Evolutionary conservation across 2,797 vertebrate genomes (phyloP), one percentile per base, ranked within the genome.

Genomic region (Rhabdomys pumilio): DNA sequence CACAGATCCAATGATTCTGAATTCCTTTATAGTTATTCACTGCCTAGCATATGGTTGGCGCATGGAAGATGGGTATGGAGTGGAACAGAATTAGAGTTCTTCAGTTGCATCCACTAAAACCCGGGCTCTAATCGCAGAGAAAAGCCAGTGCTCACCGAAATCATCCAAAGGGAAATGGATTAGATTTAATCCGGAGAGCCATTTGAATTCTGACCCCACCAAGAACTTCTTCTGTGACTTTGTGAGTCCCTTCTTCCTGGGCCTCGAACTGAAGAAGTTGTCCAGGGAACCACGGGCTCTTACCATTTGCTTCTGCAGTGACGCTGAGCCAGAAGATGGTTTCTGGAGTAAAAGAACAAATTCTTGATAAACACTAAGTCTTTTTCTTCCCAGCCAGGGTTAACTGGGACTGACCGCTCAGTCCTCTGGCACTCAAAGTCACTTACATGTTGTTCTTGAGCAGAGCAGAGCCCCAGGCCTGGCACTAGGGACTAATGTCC

Each of bases 21-120:
- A 90, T 76, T 91, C 87, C 84, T 91, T 94, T 73, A 22, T 50
- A 91, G 90, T 89, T 86, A 0, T 82, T 97, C 90, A 93, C 91
- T 94, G 93, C 95, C 90, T 53, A 22, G 84, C 90, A 81, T 72
- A 57, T 6, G 75, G 53, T 90, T 91, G 93, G 90, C 93, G 85
- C 80, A 84, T 8, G 41, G 41, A 38, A 88, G 65, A 61, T 67
- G 47, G 6, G 81, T 72, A 69, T 20, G 67, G 84, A 72, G 47
- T 50, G 29, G 41, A 65, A 81, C 10, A 34, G 61, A 61, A 72
- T 55, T 73, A 75, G 75, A 93, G 34, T 57, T 55, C 8, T 17
- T 57, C 90, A 59, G 17, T 69, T 84, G 44, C 31, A 41, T 84
- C 63, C 38, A 17, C 47, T 17, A 44, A 77, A 50, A 57, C 84